These are phyloP conservation scores for Poecilia velifera DNA, from an alignment of 2,797 vertebrate genomes.

Conservation along the genomic window DNA sequence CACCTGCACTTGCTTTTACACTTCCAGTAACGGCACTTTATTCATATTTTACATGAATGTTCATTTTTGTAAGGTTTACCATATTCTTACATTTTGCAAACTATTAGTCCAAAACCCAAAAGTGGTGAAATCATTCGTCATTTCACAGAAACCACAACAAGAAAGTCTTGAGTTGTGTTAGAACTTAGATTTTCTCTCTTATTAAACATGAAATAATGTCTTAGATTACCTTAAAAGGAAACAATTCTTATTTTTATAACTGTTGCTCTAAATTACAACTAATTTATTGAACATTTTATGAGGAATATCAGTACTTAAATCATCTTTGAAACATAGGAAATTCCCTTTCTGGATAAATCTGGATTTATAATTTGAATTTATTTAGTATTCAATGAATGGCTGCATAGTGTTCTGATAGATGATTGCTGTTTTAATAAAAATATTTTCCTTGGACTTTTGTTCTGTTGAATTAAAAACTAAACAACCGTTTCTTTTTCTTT, in stretches of 20 bases:
- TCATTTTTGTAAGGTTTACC: background rate
- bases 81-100: background rate
- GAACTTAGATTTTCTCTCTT: background rate
- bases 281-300: background rate
- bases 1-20: background rate
- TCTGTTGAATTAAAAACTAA: background rate
- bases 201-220: background rate
- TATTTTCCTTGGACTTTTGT: background rate
- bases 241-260: background rate
- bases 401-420: background rate
- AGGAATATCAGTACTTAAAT: background rate
- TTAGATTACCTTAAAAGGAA: background rate
- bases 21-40: background rate
- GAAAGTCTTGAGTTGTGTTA: background rate
- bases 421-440: background rate
- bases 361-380: background rate
- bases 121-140: background rate
- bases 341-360: background rate
- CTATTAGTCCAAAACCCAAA: background rate
- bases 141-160: background rate
- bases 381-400: background rate
- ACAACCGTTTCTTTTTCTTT: background rate
- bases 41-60: background rate
- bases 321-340: background rate
- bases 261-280: background rate